phyloP scores from a whole-genome alignment of 2,888 invertebrate genomes.

The Antheraea yamamai region DNA sequence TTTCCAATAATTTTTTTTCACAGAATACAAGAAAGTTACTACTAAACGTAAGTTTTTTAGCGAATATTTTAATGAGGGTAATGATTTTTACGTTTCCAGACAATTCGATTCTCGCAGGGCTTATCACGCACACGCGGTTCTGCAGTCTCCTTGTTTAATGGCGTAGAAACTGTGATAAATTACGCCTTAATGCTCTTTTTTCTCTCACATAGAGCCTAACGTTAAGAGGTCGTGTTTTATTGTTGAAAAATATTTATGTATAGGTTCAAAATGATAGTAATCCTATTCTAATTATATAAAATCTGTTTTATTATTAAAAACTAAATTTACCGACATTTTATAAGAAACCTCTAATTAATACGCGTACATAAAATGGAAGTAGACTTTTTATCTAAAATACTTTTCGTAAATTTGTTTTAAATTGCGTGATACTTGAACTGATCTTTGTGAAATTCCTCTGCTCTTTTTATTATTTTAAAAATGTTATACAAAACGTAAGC shows the following conservation, averaged over 20 bases:
- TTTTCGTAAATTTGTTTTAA: no score
- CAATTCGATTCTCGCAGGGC: conserved; percentile 64
- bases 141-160: conserved; percentile 75
- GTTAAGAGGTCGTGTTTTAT: conserved; percentile 60
- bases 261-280: not conserved
- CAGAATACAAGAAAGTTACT: not conserved
- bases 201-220: conserved; percentile 58
- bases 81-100: conserved; percentile 61
- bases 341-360: no score
- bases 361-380: no score
- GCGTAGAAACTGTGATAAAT: conserved; percentile 78
- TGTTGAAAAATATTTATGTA: conserved; percentile 32
- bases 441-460: no score
- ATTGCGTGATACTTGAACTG: no score
- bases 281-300: not conserved
- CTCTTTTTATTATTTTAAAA: no score
- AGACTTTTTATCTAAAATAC: no score
- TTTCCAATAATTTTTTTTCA: no score
- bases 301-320: no score
- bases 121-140: conserved; percentile 73
- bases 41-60: not conserved
- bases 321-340: no score
- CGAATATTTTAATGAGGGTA: conserved; percentile 25
- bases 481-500: no score
- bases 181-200: conserved; percentile 73